Evolutionary conservation across 2,888 invertebrate genomes (phyloP), one percentile per base, ranked within the genome.

Genomic region (Epinotia ramella): DNA sequence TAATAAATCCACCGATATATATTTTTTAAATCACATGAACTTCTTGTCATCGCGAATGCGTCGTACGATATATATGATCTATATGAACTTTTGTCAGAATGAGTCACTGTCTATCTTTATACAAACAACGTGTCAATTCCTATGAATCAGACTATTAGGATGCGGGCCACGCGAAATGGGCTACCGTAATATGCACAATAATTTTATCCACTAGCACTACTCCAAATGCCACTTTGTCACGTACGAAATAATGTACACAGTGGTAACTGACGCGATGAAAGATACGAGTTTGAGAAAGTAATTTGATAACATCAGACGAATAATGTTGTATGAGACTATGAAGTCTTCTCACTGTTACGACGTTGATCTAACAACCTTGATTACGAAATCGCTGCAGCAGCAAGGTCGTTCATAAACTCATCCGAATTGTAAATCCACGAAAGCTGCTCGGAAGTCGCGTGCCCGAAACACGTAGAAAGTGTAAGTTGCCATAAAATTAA

Each of bases 401-500:
- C 83, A 84, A 84, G 84, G 85, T 82, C 83, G 79, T 78, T 66
- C 78, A 80, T 80, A 84, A 83, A 81, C 87, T 80, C 84, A 86
- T 85, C 83, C 80, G 83, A 87, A 87, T 87, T 86, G 84, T 83
- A 87, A 87, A 87, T 84, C 80, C 79, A 79, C 81, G 81, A 88
- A 88, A 88, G 85, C 84, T 81, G 82, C 80, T 86, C 87, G 87
- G 88, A 88, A 88, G 87, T 88, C 81, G 86, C 89, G 87, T 88
- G 86, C 83, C 85, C 84, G 84, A 83, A 87, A 84, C 83, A 81
- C 79, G 88, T 91, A 91, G 92, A 92, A 93, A 92, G 91, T 91
- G 90, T 87, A 90, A 91, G 91, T 90, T 83, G 81, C 84, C 84
- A 85, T 85, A 83, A 87, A 89, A 87, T 88, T 86, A 88, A 87